phyloP scores from a whole-genome alignment of 2,888 invertebrate species.

The Atethmia centrago region DNA sequence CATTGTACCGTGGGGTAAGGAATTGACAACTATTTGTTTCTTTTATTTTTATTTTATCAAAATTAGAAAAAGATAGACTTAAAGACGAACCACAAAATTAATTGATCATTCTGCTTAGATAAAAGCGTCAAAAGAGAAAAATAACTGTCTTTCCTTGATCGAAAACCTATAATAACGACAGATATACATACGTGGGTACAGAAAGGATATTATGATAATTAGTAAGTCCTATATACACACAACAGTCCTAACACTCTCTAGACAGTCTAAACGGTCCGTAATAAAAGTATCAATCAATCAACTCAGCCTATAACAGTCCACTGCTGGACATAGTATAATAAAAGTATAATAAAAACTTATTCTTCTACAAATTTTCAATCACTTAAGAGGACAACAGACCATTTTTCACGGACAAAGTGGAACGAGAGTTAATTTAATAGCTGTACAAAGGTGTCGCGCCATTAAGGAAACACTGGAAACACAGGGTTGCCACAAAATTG shows the following conservation, averaged over 20 bases:
- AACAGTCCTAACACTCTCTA: no score
- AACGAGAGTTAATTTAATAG: not conserved
- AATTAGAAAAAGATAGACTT: not conserved
- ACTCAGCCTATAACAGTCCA: no score
- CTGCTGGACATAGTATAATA: no score
- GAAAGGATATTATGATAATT: not conserved
- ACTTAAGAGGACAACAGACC: not conserved
- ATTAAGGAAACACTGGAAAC: not conserved
- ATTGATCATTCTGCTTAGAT: not conserved
- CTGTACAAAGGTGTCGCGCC: not conserved
- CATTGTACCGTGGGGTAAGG: constrained; percentile 85
- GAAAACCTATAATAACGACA: not conserved
- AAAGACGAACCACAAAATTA: not conserved
- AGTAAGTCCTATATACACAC: not conserved
- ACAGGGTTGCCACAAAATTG: not conserved
- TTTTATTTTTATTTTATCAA: not conserved
- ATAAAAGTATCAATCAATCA: no score
- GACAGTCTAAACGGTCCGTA: no score
- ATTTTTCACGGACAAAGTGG: not conserved
- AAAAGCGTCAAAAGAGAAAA: not conserved
- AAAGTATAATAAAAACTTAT: not conserved
- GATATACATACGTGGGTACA: not conserved
- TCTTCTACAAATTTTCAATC: not conserved
- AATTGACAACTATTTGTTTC: not conserved
- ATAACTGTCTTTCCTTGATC: not conserved